Evolutionary conservation across 2,888 invertebrate genomes (phyloP), one percentile per base, ranked within the genome.

Genomic region (Xanthostigma xanthostigma): DNA sequence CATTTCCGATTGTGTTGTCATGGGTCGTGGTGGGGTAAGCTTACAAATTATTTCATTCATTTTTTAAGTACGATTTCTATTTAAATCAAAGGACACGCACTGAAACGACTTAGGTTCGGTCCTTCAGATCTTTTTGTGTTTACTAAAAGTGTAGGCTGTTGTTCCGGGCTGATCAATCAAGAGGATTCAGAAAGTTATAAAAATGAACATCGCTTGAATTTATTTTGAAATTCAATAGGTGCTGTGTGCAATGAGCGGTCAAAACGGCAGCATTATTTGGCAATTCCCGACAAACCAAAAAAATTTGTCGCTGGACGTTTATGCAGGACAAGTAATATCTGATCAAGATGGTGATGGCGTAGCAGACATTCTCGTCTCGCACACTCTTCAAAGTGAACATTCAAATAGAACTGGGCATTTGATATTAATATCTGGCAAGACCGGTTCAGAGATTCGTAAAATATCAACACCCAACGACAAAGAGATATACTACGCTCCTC

Each of bases 401-500:
- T 6, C 27, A 27, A 27, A 27, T 6, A 27, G 76, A 49, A 67
- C 72, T 9, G 85, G 84, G 1, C 75, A 80, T 58, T 66, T 89
- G 10, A 64, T 84, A 40, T 58, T 88, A 4, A 69, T 88, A 52
- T 84, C 83, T 45, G 86, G 87, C 3, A 75, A 71, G 62, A 76
- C 71, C 36, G 87, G 88, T 2, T 67, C 71, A 54, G 72, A 79
- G 50, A 64, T 87, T 41, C 72, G 74, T 50, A 74, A 72, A 57
- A 66, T 79, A 44, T 66, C 71, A 37, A 79, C 82, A 36, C 83
- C 84, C 1, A 76, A 78, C 54, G 66, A 71, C 14, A 74, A 75
- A 51, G 82, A 85, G 63, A 74, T 81, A 17, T 85, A 84, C 59
- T 83, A 81, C 55, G 81, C 84, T 27, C 81, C 87, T 1, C 83